Base-by-base conservation (phyloP, 2,113 vertebrate species). In the Oreochromis aureus region DNA sequence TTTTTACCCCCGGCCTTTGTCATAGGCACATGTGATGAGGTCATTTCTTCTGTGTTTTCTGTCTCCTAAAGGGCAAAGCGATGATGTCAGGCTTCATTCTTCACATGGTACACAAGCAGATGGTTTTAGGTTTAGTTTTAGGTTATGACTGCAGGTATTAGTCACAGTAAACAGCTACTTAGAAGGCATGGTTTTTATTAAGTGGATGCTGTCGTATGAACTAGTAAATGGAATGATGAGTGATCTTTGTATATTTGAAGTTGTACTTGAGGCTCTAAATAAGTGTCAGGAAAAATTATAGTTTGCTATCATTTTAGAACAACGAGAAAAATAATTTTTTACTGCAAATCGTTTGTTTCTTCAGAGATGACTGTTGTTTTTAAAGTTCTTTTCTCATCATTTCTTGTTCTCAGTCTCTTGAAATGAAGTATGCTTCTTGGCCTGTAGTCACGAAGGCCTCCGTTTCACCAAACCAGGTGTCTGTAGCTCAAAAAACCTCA, bases 71-170 rank as follows among this genome's bases (percentile, higher is more conserved):
- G n/a, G 58, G 30, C 12, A 7, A 16, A 7, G 32, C 27, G 39
- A 73, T 85, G 84, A 87, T 59, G 79, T 86, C 84, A 81, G 34
- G 55, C 18, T 83, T 85, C 81, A 78, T 46, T 69, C 41, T n/a
- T 84, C 10, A 79, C 53, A 12, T 46, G 2, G 19, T 3, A 1
- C 44, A 69, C 24, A 56, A 73, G 10, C 51, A 71, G 27, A 39
- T 15, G 10, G 44, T 71, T 82, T 24, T 51, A 16, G 34, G 61
- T 66, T 66, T 3, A 24, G 24, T 48, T 76, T 71, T 32, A 61
- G 46, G 34, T 83, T 41, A 41, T 76, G 55, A 53, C 63, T 56
- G 69, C 41, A 59, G 44, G 34, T 59, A 59, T 63, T 41, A 86
- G 32, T 59, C 54, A 66, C 51, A 13, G 61, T 54, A 36, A 58